Conservation (phyloP, 2,888 invertebrate genomes). For the Euphydryas editha region DNA sequence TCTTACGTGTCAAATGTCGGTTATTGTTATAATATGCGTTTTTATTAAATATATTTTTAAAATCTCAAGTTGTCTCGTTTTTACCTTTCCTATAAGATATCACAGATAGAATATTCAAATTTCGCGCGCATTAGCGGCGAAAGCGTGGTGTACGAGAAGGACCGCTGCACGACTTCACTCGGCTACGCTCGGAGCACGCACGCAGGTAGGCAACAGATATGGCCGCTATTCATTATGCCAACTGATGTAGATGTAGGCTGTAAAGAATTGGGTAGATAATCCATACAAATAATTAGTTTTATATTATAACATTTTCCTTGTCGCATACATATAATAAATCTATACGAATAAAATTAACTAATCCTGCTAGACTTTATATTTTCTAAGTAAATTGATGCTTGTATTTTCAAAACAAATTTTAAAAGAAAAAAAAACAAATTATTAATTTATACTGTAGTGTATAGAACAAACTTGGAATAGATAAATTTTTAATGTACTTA, state of each 20-base stretch:
- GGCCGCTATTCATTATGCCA: slow-evolving; percentile 64
- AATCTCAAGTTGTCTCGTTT: slow-evolving; percentile 4
- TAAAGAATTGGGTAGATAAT: slow-evolving; percentile 1
- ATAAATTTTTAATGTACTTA: not conserved
- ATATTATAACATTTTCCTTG: not conserved
- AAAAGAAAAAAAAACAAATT: not conserved
- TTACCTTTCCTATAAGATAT: not conserved
- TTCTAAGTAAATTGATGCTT: too few relatives aligned
- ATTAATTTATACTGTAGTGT: not conserved
- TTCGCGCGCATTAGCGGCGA: not conserved
- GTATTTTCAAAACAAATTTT: not conserved
- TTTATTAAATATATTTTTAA: slow-evolving; percentile 26
- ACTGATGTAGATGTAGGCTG: slow-evolving; percentile 7
- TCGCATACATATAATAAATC: not conserved
- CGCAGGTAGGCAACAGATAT: slow-evolving; percentile 63
- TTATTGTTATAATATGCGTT: slow-evolving; percentile 22
- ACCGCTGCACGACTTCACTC: slow-evolving; percentile 27
- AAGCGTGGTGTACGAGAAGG: slow-evolving; percentile 43
- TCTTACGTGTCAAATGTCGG: not conserved
- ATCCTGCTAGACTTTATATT: too few relatives aligned
- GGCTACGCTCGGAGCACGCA: slow-evolving; percentile 24
- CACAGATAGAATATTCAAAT: not conserved
- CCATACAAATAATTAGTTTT: not conserved
- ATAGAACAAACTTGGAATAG: not conserved
- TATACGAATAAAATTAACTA: not conserved